Evolutionary conservation across 2,888 invertebrate genomes (phyloP), one percentile per base, ranked within the genome.

Genomic region (Lottia scabra): DNA sequence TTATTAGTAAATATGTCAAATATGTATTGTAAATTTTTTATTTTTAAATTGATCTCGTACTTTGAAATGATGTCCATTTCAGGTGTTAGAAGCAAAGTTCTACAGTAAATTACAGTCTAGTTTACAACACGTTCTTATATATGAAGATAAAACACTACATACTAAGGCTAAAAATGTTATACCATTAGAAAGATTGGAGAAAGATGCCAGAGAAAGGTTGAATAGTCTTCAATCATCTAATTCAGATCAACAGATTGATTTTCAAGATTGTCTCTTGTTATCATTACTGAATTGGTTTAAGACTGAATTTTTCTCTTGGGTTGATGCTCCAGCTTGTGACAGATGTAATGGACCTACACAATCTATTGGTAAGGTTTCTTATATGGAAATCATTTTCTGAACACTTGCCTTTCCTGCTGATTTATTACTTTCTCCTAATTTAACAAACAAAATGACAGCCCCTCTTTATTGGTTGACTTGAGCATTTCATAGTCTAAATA

Each of bases 271-370:
- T 1, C 86, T 96, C 2, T 89, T 98, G 0, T 89, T 94, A 70
- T 95, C 96, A 87, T 89, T 99, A 56, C 89, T 97, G 63, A 91
- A 91, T 62, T 99, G 99, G 99, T 99, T 98, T 90, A 98, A 98
- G 89, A 91, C 92, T 46, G 93, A 94, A 71, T 99, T 98, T 91
- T 99, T 99, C 89, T 90, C 91, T 65, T 99, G 99, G 99, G 93
- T 97, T 27, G 94, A 98, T 89, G 91, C 91, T 10, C 90, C 90
- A 4, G 81, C 90, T 0, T 99, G 99, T 87, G 90, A 91, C 10
- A 84, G 85, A 0, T 99, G 98, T 87, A 91, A 91, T 0, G 92
- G 91, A 0, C 87, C 90, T 46, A 84, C 84, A 6, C 63, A n/a
- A 64, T 73, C 66, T 68, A 77, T 64, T 70, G 80, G 78, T 16